Percentiles rank a stretch among this genome's conserved stretches.
Evolutionary conservation across 2,797 vertebrate genomes (phyloP).

Genomic region (Alauda arvensis): DNA sequence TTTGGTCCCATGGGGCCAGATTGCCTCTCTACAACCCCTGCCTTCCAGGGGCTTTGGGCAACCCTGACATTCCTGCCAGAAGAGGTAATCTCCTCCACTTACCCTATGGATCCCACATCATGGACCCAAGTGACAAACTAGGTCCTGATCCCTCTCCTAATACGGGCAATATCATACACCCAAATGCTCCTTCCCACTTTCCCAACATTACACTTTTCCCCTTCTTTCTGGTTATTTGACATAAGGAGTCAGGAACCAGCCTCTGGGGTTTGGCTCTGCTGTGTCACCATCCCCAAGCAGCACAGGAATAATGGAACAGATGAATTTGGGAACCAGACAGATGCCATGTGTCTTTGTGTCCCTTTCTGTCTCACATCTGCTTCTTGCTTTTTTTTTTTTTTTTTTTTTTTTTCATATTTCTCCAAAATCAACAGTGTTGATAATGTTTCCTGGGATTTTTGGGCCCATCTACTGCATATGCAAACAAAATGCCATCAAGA

Average conservation of each 20-base stretch:
- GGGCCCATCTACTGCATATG: not conserved
- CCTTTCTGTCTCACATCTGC: not conserved
- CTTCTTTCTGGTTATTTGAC: not conserved
- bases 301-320: not conserved
- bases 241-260: not conserved
- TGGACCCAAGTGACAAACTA: accelerated
- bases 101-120: not conserved
- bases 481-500: not conserved
- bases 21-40: not conserved
- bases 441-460: not conserved
- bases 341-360: not conserved
- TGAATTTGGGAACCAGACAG: not conserved
- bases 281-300: not conserved
- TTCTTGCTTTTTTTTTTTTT: not conserved
- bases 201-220: not conserved
- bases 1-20: not conserved
- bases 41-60: not conserved
- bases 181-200: not conserved
- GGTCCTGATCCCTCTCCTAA: not conserved
- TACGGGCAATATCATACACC: not conserved
- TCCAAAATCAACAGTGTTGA: not conserved
- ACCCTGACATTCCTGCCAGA: not conserved
- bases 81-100: not conserved
- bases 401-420: not conserved
- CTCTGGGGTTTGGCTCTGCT: not conserved